Conservation (phyloP, 2,888 invertebrate species). For the Crepidodera aurea region DNA sequence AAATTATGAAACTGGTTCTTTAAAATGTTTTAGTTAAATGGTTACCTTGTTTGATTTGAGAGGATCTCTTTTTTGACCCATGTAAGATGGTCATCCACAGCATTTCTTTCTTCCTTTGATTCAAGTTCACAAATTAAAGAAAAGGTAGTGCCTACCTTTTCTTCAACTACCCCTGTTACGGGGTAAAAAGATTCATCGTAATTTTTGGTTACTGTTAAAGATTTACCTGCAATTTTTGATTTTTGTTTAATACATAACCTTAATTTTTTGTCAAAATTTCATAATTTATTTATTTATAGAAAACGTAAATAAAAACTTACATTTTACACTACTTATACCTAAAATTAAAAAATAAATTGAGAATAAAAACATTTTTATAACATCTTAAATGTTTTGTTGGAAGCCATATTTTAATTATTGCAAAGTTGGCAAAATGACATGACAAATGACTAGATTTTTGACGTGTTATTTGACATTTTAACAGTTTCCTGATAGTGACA, state of each 20-base stretch:
- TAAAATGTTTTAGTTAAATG: background rate
- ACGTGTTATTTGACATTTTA: too few relatives aligned
- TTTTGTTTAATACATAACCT: conserved; percentile 27
- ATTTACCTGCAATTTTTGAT: conserved; percentile 44
- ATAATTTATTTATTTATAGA: background rate
- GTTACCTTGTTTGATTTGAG: conserved; percentile 39
- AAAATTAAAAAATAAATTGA: conserved; percentile 43
- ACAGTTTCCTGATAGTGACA: too few relatives aligned
- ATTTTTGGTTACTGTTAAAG: conserved; percentile 55
- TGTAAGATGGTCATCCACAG: conserved; percentile 54
- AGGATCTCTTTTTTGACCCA: conserved; percentile 50
- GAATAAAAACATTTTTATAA: conserved; percentile 37
- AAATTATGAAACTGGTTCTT: too few relatives aligned
- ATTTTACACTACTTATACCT: conserved; percentile 41
- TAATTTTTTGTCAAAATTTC: background rate
- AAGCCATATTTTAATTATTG: conserved; percentile 42
- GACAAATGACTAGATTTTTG: too few relatives aligned
- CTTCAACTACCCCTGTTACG: conserved; percentile 51
- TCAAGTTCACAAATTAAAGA: conserved; percentile 54
- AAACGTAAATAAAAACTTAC: conserved; percentile 39
- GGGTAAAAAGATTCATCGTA: conserved; percentile 53
- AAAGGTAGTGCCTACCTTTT: conserved; percentile 55
- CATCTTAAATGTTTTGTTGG: conserved; percentile 40
- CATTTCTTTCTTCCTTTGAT: conserved; percentile 43
- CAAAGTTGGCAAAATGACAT: conserved; percentile 2